Evolutionary conservation across 2,888 invertebrate genomes (phyloP).

Genomic region (Eupsilia transversa): DNA sequence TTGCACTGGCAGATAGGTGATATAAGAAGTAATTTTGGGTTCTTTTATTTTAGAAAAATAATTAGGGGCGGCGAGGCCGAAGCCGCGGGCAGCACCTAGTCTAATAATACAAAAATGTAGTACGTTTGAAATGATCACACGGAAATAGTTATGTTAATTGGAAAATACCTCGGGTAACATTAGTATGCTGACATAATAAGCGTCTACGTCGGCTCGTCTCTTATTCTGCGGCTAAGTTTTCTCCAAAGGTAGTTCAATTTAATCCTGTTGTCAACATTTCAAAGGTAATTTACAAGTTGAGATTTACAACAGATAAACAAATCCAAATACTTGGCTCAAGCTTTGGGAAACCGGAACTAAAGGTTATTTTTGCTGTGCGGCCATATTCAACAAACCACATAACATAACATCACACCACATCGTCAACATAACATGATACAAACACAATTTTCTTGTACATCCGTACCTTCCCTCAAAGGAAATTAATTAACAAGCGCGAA

Average conservation of each 20-base stretch:
- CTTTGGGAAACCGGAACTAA: not conserved
- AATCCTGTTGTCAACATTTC: not conserved
- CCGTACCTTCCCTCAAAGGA: conserved; percentile 10
- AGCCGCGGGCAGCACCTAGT: no score
- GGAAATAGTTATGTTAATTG: not conserved
- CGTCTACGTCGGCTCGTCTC: not conserved
- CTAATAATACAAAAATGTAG: no score
- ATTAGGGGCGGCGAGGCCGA: no score
- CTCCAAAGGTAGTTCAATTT: not conserved
- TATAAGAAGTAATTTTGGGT: no score
- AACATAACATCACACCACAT: not conserved
- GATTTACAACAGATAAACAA: not conserved
- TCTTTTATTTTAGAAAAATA: no score
- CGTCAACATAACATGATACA: conserved; percentile 6
- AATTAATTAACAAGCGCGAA: conserved; percentile 46
- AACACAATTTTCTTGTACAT: conserved; percentile 13
- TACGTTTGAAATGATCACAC: not conserved
- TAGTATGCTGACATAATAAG: not conserved
- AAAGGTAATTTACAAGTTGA: not conserved
- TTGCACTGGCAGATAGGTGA: no score
- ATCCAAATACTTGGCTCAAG: not conserved
- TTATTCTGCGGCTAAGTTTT: not conserved
- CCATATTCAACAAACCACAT: not conserved
- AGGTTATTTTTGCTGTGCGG: not conserved
- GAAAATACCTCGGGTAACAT: no score